These are phyloP conservation scores for Lampris megalopsis DNA, from an alignment of 2,113 vertebrate species.

Conservation along the genomic window DNA sequence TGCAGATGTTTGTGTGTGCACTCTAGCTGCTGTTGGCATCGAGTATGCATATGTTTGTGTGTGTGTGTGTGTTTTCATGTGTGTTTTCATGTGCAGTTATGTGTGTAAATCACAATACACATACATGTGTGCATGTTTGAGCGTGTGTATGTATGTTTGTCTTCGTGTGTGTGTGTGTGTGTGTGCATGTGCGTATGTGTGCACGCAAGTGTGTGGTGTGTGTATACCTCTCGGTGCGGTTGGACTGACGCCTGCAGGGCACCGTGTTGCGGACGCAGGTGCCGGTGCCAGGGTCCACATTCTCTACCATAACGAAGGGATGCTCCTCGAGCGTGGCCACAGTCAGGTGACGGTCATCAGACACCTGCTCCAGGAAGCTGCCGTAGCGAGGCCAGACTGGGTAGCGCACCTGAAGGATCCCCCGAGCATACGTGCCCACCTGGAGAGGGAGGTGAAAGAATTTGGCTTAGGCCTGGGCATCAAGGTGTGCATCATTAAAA, in stretches of 20 bases:
- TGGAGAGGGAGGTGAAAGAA: conserved; percentile 60
- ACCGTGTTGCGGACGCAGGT: conserved; percentile 97
- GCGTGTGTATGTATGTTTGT: background rate
- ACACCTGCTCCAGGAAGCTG: conserved; percentile 90
- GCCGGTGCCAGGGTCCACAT: conserved; percentile 90
- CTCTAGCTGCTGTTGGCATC: background rate
- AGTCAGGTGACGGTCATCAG: conserved; percentile 92
- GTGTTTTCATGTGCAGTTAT: no score
- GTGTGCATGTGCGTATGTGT: background rate
- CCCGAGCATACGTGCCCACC: conserved; percentile 93
- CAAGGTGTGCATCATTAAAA: background rate
- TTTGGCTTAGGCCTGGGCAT: background rate
- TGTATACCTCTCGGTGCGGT: conserved; percentile 87
- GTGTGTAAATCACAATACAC: no score
- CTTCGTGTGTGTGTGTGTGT: conserved; percentile 15
- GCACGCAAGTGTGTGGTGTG: background rate
- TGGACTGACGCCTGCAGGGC: conserved; percentile 94
- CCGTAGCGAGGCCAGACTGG: conserved; percentile 97
- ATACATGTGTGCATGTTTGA: background rate
- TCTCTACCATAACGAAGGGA: conserved; percentile 97
- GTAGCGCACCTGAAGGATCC: conserved; percentile 95
- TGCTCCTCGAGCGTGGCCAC: conserved; percentile 97
- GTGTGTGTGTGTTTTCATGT: conserved; percentile 6
- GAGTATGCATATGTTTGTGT: background rate
- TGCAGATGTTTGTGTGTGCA: conserved; percentile 17